phyloP scores from a whole-genome alignment of 2,113 vertebrate genomes.

The Onychostruthus taczanowskii region DNA sequence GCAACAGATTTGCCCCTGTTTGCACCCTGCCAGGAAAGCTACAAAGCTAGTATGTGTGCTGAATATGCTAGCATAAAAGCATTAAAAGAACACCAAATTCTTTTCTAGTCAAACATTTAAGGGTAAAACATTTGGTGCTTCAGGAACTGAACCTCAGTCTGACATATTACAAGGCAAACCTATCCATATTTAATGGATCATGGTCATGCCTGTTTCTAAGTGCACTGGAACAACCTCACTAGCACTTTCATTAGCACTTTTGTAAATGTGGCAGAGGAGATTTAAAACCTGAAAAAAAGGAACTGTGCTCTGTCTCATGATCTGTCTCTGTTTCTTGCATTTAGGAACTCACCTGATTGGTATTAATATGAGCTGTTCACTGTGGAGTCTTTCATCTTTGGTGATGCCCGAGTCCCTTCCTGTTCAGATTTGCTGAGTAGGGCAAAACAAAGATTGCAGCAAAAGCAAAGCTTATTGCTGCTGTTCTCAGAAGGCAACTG shows the following conservation, averaged over 20 bases:
- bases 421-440: conserved; percentile 47
- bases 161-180: neutral
- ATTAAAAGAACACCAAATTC: neutral
- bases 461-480: neutral
- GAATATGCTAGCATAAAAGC: neutral
- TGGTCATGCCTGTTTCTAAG: neutral
- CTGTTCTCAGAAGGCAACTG: conserved; percentile 30
- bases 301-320: neutral
- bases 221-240: neutral
- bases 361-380: neutral
- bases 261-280: neutral
- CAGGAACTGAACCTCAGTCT: neutral
- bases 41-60: neutral
- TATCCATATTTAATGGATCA: neutral
- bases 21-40: conserved; percentile 3
- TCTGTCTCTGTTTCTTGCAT: neutral
- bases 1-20: neutral
- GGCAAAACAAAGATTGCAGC: conserved; percentile 1
- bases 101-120: conserved; percentile 6
- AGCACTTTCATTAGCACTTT: conserved; percentile 30
- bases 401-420: neutral
- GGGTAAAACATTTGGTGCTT: neutral
- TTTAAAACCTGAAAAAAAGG: conserved; percentile 7
- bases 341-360: conserved; percentile 19
- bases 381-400: conserved; percentile 27